A percentile compares a stretch with the other conserved stretches of the same genome.
These are phyloP conservation scores for Loris lydekkerianus DNA, from an alignment of 2,797 vertebrate species.

Conservation along the genomic window DNA sequence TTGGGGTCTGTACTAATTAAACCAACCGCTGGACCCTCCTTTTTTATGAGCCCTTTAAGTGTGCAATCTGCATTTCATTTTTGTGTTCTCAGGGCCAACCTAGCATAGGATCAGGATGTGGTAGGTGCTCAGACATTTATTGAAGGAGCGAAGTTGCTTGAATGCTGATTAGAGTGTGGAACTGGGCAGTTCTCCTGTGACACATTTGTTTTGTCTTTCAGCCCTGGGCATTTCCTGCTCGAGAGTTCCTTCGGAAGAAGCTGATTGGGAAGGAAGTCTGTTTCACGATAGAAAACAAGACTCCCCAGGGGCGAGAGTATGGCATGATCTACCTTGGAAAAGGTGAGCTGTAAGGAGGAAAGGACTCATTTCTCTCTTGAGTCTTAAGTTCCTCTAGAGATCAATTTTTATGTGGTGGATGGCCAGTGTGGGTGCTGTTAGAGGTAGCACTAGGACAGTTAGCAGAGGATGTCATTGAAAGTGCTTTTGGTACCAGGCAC, in stretches of 20 bases:
- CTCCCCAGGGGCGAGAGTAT: conserved; percentile 94
- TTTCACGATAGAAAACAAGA: conserved; percentile 98
- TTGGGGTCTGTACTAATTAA: background rate
- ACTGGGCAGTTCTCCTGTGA: background rate
- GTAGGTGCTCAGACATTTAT: background rate
- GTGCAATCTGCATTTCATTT: background rate
- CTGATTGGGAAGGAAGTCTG: conserved; percentile 99
- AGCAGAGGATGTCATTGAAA: background rate
- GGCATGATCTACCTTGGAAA: conserved; percentile 97
- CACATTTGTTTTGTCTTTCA: conserved; percentile 80
- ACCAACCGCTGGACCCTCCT: background rate
- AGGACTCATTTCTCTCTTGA: background rate
- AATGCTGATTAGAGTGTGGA: background rate
- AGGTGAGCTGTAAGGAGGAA: conserved; percentile 88
- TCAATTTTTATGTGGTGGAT: background rate
- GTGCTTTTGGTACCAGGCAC: background rate
- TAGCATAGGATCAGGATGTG: background rate
- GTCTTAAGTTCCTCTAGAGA: background rate
- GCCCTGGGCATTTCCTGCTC: conserved; percentile 98
- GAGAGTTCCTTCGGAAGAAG: conserved; percentile 98
- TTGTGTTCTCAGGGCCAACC: background rate
- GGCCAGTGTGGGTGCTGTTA: background rate
- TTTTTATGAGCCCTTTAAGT: background rate
- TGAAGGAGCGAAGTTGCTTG: conserved; percentile 48
- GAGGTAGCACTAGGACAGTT: background rate